These are phyloP conservation scores for Piscicola geometra DNA, from an alignment of 2,888 invertebrate genomes.

Conservation along the genomic window DNA sequence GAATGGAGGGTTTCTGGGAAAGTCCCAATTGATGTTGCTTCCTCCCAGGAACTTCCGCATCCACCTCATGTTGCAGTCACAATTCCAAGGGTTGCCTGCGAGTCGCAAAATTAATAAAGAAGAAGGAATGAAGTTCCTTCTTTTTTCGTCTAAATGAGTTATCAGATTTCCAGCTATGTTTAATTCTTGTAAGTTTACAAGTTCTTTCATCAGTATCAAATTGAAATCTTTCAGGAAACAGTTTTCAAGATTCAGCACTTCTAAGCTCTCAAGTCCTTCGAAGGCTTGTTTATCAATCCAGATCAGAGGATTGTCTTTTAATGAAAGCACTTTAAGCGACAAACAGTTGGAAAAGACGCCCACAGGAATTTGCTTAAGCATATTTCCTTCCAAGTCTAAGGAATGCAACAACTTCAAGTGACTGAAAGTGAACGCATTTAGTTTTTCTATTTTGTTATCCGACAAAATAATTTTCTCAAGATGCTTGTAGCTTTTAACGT, in stretches of 20 bases:
- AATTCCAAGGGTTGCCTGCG: slow-evolving; percentile 42
- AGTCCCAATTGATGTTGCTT: slow-evolving; percentile 42
- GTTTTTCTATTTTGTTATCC: slow-evolving; percentile 6
- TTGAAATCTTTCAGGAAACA: slow-evolving; percentile 39
- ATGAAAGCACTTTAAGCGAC: slow-evolving; percentile 39
- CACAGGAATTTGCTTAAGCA: slow-evolving; percentile 29
- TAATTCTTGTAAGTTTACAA: slow-evolving; percentile 40
- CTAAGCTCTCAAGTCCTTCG: slow-evolving; percentile 40
- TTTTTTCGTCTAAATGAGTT: slow-evolving; percentile 33
- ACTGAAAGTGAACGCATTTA: slow-evolving; percentile 21
- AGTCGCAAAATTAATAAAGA: slow-evolving; percentile 40
- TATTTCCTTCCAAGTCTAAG: slow-evolving; percentile 20
- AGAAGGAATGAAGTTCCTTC: slow-evolving; percentile 37
- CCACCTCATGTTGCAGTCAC: slow-evolving; percentile 43
- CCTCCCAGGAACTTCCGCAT: slow-evolving; percentile 38
- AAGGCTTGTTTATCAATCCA: slow-evolving; percentile 39
- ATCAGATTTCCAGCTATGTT: slow-evolving; percentile 43
- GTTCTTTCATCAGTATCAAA: slow-evolving; percentile 37
- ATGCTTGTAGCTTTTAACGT: slow-evolving; percentile 23
- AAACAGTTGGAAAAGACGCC: slow-evolving; percentile 38
- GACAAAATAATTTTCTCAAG: slow-evolving; percentile 23
- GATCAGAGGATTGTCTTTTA: slow-evolving; percentile 40
- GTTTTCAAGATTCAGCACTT: slow-evolving; percentile 43
- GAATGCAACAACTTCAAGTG: slow-evolving; percentile 25
- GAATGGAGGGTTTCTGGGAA: slow-evolving; percentile 40